These are phyloP conservation scores for Lamellibrachia satsuma DNA, from an alignment of 2,888 invertebrate species.

Conservation along the genomic window DNA sequence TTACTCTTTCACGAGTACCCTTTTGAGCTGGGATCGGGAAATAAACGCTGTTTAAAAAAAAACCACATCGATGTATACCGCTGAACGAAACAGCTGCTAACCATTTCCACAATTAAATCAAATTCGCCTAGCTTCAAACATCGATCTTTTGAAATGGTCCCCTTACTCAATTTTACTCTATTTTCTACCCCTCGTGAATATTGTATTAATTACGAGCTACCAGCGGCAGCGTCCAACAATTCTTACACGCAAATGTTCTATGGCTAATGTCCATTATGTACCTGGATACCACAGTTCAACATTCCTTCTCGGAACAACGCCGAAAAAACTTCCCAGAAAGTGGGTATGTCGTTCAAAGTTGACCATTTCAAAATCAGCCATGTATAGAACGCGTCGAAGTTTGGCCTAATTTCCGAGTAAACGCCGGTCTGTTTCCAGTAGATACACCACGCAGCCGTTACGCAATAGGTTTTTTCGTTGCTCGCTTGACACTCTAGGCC, in stretches of 20 bases:
- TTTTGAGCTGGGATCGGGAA: no score
- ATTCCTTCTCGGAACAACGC: background rate
- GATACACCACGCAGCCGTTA: background rate
- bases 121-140: no score
- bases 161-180: no score
- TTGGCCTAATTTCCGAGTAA: constrained; percentile 6
- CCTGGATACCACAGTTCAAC: background rate
- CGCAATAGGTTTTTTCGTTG: background rate
- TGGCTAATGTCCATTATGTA: background rate
- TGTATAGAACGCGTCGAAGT: background rate
- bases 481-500: background rate
- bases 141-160: no score
- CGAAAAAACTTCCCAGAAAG: background rate
- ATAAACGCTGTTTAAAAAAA: no score
- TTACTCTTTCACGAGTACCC: no score
- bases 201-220: background rate
- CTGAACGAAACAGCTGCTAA: no score
- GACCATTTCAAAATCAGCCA: background rate
- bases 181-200: no score
- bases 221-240: background rate
- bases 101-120: no score
- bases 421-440: background rate
- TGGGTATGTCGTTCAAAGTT: background rate
- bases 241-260: background rate
- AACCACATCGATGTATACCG: no score